Conservation (phyloP, 2,888 invertebrate species). For the Chorisops tibialis region DNA sequence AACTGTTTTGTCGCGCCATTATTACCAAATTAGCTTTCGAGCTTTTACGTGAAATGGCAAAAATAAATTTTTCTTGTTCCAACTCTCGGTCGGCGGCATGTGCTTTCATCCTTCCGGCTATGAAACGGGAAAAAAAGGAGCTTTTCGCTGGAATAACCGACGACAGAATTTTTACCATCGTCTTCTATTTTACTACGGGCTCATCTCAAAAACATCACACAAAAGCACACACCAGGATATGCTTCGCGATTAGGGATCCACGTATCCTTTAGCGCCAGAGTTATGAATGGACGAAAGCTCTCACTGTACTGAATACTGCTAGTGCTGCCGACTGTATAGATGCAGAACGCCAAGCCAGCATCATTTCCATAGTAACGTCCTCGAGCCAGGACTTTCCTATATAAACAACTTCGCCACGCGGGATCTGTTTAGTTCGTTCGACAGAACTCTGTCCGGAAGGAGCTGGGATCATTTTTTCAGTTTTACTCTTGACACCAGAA, state of each 20-base stretch:
- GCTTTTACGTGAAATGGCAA: slow-evolving; percentile 16
- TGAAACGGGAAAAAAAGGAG: slow-evolving; percentile 11
- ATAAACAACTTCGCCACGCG: slow-evolving; percentile 17
- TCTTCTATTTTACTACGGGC: no score
- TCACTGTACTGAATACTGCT: not conserved
- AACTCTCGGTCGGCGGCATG: not conserved
- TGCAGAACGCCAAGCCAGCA: not conserved
- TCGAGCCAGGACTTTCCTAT: not conserved
- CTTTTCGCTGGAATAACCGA: not conserved
- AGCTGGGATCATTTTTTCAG: slow-evolving; percentile 9
- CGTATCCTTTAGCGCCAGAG: not conserved
- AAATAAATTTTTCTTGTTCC: slow-evolving; percentile 18
- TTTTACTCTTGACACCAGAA: not conserved
- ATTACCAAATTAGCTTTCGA: slow-evolving; percentile 29
- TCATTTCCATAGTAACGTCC: not conserved
- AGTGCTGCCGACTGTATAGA: not conserved
- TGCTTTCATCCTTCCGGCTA: not conserved
- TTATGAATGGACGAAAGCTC: slow-evolving; percentile 22
- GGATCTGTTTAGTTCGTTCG: slow-evolving; percentile 24
- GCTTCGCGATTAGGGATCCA: not conserved
- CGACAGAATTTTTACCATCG: no score
- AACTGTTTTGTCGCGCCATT: slow-evolving; percentile 32
- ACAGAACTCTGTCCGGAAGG: slow-evolving; percentile 3
- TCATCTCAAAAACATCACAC: no score
- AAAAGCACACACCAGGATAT: not conserved